phyloP scores from a whole-genome alignment of 1,140 invertebrate genomes.

The Chlorops oryzae region DNA sequence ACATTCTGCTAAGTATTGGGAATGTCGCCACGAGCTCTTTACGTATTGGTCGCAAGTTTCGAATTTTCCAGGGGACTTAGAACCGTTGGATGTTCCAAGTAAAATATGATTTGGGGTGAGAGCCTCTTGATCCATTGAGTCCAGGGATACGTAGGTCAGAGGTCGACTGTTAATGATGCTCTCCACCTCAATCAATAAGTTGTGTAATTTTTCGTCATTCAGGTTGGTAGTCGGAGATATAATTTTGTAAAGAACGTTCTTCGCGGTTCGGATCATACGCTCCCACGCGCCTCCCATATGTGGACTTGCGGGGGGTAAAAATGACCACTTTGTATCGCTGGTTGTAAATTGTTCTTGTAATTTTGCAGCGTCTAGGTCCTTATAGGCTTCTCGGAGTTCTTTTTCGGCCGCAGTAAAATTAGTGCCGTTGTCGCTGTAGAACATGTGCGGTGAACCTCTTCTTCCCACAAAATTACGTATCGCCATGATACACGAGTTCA shows the following conservation, averaged over 20 bases:
- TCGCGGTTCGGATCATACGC: constrained; percentile 19
- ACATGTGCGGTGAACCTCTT: too few species aligned
- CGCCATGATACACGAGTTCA: constrained; percentile 16
- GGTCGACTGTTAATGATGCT: constrained; percentile 28
- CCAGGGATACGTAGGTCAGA: too few species aligned
- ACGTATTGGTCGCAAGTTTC: too few species aligned
- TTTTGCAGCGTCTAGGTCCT: constrained; percentile 5
- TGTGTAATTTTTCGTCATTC: too few species aligned
- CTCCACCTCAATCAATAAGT: constrained; percentile 27
- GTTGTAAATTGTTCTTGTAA: not conserved
- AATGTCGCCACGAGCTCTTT: too few species aligned
- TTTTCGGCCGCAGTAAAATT: constrained; percentile 37
- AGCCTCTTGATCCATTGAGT: constrained; percentile 22
- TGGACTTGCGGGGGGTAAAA: constrained; percentile 30
- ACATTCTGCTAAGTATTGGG: too few species aligned
- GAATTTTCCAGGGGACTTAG: too few species aligned
- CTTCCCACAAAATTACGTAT: constrained; percentile 20
- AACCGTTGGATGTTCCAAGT: constrained; percentile 10
- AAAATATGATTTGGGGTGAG: constrained; percentile 35
- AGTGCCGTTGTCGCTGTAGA: constrained; percentile 42
- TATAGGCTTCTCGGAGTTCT: constrained; percentile 15
- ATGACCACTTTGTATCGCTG: constrained; percentile 21
- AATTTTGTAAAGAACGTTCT: constrained; percentile 19
- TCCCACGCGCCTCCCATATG: constrained; percentile 26
- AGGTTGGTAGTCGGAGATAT: constrained; percentile 7